Conservation (phyloP, 2,113 vertebrate genomes). For the Chionis minor region DNA sequence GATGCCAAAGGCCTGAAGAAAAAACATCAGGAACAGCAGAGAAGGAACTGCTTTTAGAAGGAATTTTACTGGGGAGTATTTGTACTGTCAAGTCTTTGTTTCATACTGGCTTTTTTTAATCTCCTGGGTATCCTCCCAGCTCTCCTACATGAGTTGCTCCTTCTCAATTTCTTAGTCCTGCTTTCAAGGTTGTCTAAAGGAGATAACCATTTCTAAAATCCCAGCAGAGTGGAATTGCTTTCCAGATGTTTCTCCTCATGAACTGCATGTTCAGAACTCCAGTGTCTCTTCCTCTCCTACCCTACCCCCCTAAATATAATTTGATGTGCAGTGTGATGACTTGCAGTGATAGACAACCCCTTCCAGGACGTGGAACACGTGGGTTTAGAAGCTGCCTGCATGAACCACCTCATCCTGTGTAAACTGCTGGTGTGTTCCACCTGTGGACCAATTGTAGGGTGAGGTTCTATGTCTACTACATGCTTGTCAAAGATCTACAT, state of each 20-base stretch:
- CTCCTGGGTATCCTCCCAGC: rapidly evolving
- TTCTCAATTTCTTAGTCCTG: neutral
- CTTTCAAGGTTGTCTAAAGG: neutral
- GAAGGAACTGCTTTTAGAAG: neutral
- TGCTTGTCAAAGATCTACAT: neutral
- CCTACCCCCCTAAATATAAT: rapidly evolving
- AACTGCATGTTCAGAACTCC: neutral
- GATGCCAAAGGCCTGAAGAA: neutral
- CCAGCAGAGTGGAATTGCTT: neutral
- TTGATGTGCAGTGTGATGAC: rapidly evolving
- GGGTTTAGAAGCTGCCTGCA: neutral
- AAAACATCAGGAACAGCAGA: neutral
- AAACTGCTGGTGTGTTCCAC: neutral
- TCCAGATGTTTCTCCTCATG: neutral
- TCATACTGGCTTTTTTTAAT: neutral
- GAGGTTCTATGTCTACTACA: neutral
- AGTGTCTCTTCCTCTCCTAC: too few relatives aligned
- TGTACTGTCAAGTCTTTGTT: neutral
- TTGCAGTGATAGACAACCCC: rapidly evolving
- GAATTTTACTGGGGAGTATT: neutral
- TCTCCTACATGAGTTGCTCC: neutral
- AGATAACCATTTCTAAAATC: neutral
- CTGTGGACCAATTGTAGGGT: neutral
- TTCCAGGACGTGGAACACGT: rapidly evolving
- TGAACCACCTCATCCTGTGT: neutral